Base-by-base conservation (phyloP, 1,140 invertebrate genomes). In the Scaptomyza montana region DNA sequence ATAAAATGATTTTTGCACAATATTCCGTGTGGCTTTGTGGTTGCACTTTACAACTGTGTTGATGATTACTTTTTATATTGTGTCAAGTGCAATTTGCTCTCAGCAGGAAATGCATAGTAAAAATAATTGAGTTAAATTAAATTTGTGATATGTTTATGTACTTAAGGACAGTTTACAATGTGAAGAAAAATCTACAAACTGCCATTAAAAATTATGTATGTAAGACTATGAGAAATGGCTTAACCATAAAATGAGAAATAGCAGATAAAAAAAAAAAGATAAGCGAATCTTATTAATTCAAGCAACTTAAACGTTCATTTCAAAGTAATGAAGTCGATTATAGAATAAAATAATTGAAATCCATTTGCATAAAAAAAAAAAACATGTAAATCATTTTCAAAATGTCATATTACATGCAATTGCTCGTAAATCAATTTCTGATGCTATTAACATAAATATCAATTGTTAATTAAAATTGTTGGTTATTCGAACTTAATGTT, bases 21-120 rank as follows among this genome's bases (percentile, higher is more conserved):
- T 28, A 69, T 76, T 66, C 49, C 45, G 33, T 63, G 72, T 43
- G 69, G 77, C 46, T 80, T 86, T 86, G 77, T 46, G 77, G 77
- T 86, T 25, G 19, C 25, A 47, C 36, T 74, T 80, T 73, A 84
- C 74, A 69, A 21, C 71, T 39, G 45, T 41, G 51, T 45, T 61
- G 64, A 67, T 75, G 64, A 51, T 41, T 47, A 51, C 67, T 56
- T 71, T 75, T 75, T 68, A 69, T 68, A 56, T 50, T 43, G 74
- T 81, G 64, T 63, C 46, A 82, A 70, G 50, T 63, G 51, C n/a
- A 53, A 54, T 54, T 75, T 41, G 61, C n/a, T 53, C 51, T 53
- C 43, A n/a, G 10, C 10, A 12, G 28, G 30, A 10, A 2, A 8
- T 9, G 5, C 5, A 16, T 0, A 8, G 1, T 10, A 25, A 47